These are phyloP conservation scores for Papilio xuthus DNA, from an alignment of 1,140 invertebrate genomes.

Conservation along the genomic window DNA sequence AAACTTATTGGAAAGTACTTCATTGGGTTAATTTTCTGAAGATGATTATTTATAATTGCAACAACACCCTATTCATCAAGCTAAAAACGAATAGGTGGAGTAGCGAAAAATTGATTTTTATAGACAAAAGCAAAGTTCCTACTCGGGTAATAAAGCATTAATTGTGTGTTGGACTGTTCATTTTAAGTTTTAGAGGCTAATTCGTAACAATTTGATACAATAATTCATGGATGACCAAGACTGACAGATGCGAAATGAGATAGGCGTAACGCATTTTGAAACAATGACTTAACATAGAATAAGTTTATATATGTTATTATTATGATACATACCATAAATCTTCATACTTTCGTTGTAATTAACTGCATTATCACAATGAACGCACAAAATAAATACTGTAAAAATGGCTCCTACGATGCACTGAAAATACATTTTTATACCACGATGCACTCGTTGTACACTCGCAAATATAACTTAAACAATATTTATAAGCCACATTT, in stretches of 20 bases:
- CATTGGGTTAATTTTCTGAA: no score
- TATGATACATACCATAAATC: conserved; percentile 71
- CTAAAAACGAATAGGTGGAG: neutral
- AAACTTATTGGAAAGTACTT: no score
- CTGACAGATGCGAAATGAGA: conserved; percentile 40
- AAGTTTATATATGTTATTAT: conserved; percentile 19
- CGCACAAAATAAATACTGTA: conserved; percentile 81
- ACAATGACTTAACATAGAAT: conserved; percentile 24
- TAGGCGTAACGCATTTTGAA: conserved; percentile 41
- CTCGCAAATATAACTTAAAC: conserved; percentile 63
- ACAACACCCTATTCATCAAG: neutral
- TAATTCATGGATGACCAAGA: conserved; percentile 38
- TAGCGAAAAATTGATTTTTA: neutral
- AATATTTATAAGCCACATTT: conserved; percentile 74
- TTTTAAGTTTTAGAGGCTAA: neutral
- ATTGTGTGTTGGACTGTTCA: neutral
- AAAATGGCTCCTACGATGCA: conserved; percentile 80
- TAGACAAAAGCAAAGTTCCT: neutral
- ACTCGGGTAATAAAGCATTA: neutral
- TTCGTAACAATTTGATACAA: neutral
- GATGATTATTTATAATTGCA: neutral
- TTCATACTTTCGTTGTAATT: conserved; percentile 76
- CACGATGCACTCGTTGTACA: conserved; percentile 59
- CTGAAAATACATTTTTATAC: conserved; percentile 75
- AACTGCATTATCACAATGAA: conserved; percentile 78